Base-by-base conservation (phyloP, 2,888 invertebrate species). In the Thymelicus acteon region DNA sequence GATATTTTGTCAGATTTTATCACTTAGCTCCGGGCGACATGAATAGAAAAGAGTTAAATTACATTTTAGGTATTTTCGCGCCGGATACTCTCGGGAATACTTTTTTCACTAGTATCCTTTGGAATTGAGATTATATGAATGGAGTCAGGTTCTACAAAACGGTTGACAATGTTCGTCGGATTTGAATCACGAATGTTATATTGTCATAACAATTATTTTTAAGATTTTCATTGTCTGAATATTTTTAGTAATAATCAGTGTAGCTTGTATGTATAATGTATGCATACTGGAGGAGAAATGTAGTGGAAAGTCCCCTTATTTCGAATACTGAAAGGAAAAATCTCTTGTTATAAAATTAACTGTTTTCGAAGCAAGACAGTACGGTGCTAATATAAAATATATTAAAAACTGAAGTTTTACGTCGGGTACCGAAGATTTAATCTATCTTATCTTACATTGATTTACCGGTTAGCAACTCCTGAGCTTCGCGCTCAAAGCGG, bases 1-100 rank as follows among this genome's bases (percentile, higher is more conserved):
- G 79, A 85, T 86, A 88, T 91, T 88, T 87, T 81, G 86, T 79
- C 82, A 86, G 80, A 90, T 89, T 90, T 87, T 85, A 87, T 90
- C 85, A 81, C 83, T 82, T 83, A 83, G 83, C 91, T 81, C 75
- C 79, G 75, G 85, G 92, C 89, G 79, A 82, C 85, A 84, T 82
- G 83, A 83, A 87, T 85, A 81, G 82, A 82, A 78, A 79, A 77
- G 75, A 74, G 77, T 78, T 77, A 76, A 78, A 75, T 74, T 70
- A 70, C 54, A 61, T 71, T 66, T 71, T 71, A 71, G 66, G 48
- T 61, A 61, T 66, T 71, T 48, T 65, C 64, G 44, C 39, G 40
- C 54, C 13, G 44, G 31, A 61, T 52, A 66, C 49, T 6, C 52
- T 24, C 40, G 44, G 24, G 64, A 60, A 64, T 48, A 60, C 60